Evolutionary conservation across 2,888 invertebrate species (phyloP), one percentile per base, ranked within the genome.

Genomic region (Tuberolachnus salignus): DNA sequence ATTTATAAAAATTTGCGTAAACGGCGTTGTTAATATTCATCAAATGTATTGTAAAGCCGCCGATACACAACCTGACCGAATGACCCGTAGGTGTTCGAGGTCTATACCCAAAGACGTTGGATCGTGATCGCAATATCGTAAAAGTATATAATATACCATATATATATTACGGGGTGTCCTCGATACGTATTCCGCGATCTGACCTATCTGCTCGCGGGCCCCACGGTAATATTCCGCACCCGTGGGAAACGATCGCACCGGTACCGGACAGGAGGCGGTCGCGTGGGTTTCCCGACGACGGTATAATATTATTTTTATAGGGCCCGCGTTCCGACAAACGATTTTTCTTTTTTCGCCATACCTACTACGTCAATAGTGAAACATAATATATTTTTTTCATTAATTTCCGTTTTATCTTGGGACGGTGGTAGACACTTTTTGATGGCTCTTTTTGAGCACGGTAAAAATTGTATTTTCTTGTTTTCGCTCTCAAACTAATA

Each of bases 161-260:
- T n/a, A n/a, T n/a, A n/a, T n/a, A 34, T 34, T 34, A 34, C 34
- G 6, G 34, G 1, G 9, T 6, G 72, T 61, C 72, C 72, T 72
- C 61, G 72, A 26, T 34, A 34, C 34, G 34, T 34, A 34, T 51
- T 61, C 49, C 49, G 72, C 59, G 72, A 34, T 51, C 26, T 9
- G 0, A 46, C 9, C 49, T n/a, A 34, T n/a, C n/a, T n/a, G n/a
- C n/a, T n/a, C 49, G 2, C 49, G 59, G 49, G 61, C 61, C 72
- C 34, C 71, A 23, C 55, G n/a, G n/a, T 57, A n/a, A n/a, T n/a
- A n/a, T n/a, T 55, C 21, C n/a, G n/a, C n/a, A n/a, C n/a, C 59
- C 61, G 72, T 72, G 72, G 49, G 72, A 72, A 72, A 19, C n/a
- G 10, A 14, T 21, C 42, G 23, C 44, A n/a, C n/a, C n/a, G n/a